Conservation (phyloP, 2,888 invertebrate genomes). For the Melieria crassipennis region DNA sequence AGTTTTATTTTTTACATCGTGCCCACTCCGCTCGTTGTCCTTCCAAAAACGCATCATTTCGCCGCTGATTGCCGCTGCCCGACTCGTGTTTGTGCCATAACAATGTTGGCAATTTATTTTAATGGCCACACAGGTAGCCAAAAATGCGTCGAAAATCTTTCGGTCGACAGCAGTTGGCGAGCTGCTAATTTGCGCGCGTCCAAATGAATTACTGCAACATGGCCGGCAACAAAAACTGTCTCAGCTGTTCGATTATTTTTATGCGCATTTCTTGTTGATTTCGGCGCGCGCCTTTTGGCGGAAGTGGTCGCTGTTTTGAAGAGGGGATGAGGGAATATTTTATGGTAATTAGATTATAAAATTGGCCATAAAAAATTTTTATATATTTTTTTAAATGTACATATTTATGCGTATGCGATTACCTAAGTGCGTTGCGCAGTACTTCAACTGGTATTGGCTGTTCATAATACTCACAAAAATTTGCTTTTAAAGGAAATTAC, state of each 20-base stretch:
- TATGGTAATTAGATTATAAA: constrained; percentile 61
- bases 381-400: constrained; percentile 32
- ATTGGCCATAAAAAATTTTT: constrained; percentile 56
- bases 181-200: not conserved
- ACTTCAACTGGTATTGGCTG: not conserved
- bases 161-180: no score
- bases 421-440: not conserved
- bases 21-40: not conserved
- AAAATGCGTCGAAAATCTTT: no score
- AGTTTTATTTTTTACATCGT: not conserved
- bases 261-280: constrained; percentile 2
- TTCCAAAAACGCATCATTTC: not conserved
- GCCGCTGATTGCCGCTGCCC: not conserved
- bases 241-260: constrained; percentile 37
- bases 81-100: not conserved
- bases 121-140: constrained; percentile 18
- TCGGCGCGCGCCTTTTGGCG: constrained; percentile 1
- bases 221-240: constrained; percentile 26
- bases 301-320: no score
- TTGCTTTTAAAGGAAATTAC: no score
- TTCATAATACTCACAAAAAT: not conserved
- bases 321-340: constrained; percentile 37
- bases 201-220: constrained; percentile 24
- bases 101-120: constrained; percentile 28
- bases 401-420: not conserved